Evolutionary conservation across 2,113 vertebrate species (phyloP).

Genomic region (Brienomyrus longianalis): DNA sequence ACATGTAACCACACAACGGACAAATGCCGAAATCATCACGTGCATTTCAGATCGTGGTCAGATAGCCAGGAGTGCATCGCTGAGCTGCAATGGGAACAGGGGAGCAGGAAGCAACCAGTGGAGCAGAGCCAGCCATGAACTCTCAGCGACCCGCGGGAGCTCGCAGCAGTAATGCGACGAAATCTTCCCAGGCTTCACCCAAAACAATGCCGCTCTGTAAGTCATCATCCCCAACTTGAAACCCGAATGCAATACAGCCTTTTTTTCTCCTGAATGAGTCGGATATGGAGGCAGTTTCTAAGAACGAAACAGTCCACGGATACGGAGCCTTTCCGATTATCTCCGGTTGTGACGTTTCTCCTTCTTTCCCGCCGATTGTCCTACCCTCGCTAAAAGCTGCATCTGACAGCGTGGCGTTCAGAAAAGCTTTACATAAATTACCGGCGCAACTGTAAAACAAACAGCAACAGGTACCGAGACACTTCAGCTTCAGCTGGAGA

Average conservation of each 20-base stretch:
- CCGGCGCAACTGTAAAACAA: neutral
- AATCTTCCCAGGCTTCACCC: slow-evolving; percentile 7
- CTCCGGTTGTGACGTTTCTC: neutral
- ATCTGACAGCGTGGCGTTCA: neutral
- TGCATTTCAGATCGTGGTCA: neutral
- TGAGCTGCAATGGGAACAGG: neutral
- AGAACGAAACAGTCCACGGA: neutral
- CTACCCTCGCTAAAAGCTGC: neutral
- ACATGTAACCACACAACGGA: neutral
- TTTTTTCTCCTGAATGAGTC: neutral
- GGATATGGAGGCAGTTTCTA: neutral
- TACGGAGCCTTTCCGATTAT: neutral
- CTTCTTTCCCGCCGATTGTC: neutral
- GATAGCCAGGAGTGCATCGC: neutral
- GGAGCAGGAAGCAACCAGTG: neutral
- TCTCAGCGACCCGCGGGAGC: neutral
- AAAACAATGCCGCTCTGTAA: slow-evolving; percentile 5
- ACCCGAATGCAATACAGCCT: neutral
- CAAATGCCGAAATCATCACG: neutral
- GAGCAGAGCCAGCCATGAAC: neutral
- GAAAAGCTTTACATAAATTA: neutral
- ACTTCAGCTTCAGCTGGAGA: neutral
- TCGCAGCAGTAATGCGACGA: neutral
- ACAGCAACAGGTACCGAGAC: neutral
- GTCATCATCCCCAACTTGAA: neutral